Conservation (phyloP, 2,888 invertebrate species). For the Chalcis sispes region DNA sequence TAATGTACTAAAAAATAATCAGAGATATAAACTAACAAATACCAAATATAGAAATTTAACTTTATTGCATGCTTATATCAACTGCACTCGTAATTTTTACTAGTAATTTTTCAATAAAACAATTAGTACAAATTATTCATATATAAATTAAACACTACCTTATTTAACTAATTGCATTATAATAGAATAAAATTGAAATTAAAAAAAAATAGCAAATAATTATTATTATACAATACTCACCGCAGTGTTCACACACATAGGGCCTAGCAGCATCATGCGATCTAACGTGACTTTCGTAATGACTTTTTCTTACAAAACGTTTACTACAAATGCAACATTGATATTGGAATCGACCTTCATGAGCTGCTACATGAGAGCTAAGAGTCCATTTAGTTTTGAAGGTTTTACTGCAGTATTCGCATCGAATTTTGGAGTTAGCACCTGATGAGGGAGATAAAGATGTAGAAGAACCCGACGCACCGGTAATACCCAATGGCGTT, state of each 20-base stretch:
- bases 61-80: too few species aligned
- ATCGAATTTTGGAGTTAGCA: slow-evolving; percentile 63
- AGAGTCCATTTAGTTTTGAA: slow-evolving; percentile 75
- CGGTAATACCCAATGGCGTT: background rate
- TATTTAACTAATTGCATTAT: too few species aligned
- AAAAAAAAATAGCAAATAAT: too few species aligned
- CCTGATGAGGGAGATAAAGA: slow-evolving; percentile 5
- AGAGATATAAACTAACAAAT: too few species aligned
- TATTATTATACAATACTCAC: slow-evolving; percentile 64
- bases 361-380: slow-evolving; percentile 73
- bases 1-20: too few species aligned
- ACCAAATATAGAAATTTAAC: too few species aligned
- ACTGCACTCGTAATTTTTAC: too few species aligned
- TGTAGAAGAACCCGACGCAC: slow-evolving; percentile 46
- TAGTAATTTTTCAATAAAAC: too few species aligned
- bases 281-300: slow-evolving; percentile 74
- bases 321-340: slow-evolving; percentile 74
- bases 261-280: slow-evolving; percentile 74
- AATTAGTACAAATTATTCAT: too few species aligned
- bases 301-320: slow-evolving; percentile 74
- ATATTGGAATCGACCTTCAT: slow-evolving; percentile 74
- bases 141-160: too few species aligned
- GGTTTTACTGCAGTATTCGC: slow-evolving; percentile 73
- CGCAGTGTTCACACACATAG: slow-evolving; percentile 73
- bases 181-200: too few species aligned